Percentiles rank a stretch among this genome's conserved stretches.
Evolutionary conservation across 2,888 invertebrate species (phyloP).

Genomic region (Caprella mutica): DNA sequence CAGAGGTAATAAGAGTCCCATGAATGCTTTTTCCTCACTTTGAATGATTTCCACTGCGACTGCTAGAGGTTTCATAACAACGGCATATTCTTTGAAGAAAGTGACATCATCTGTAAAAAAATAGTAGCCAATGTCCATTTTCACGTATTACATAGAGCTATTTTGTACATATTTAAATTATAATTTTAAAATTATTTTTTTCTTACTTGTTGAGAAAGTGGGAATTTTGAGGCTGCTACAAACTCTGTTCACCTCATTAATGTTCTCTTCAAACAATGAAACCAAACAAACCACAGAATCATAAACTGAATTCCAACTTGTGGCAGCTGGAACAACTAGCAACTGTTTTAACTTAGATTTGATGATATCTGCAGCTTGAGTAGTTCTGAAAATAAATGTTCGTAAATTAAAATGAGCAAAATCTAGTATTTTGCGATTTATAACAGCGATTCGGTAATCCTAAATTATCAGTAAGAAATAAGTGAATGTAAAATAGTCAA

Average conservation of each 20-base stretch:
- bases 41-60: background rate
- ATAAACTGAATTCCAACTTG: constrained; percentile 6
- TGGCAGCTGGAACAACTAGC: background rate
- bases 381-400: background rate
- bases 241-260: background rate
- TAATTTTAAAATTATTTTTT: background rate
- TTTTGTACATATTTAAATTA: background rate
- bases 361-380: constrained; percentile 11
- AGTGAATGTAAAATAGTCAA: too few species aligned
- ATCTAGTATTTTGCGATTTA: too few species aligned
- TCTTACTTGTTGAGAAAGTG: background rate
- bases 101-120: constrained; percentile 4
- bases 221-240: background rate
- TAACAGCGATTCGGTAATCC: too few species aligned
- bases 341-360: background rate
- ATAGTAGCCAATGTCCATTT: background rate
- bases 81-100: constrained; percentile 4
- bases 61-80: background rate
- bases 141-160: background rate
- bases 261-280: background rate
- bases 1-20: too few species aligned
- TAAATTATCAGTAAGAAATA: too few species aligned
- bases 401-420: too few species aligned
- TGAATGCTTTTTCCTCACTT: too few species aligned
- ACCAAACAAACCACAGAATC: background rate